Evolutionary conservation across 2,888 invertebrate genomes (phyloP), one percentile per base, ranked within the genome.

Genomic region (Diplazon laetatorius): DNA sequence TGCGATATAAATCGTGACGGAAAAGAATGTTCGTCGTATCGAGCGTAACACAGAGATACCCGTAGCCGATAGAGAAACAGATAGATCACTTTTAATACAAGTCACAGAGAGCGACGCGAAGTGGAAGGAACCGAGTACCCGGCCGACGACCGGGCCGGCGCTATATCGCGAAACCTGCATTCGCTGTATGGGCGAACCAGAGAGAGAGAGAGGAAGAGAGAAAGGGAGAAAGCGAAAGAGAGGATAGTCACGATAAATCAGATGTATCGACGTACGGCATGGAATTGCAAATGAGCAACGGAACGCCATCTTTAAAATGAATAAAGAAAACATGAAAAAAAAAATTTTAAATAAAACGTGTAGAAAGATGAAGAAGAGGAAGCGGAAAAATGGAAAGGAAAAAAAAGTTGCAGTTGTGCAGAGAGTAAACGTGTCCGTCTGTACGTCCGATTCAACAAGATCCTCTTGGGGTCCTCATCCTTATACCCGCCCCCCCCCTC

Each of bases 161-260:
- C n/a, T n/a, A n/a, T n/a, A n/a, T n/a, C n/a, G n/a, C n/a, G n/a
- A n/a, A n/a, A n/a, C n/a, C n/a, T n/a, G n/a, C n/a, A n/a, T n/a
- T n/a, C n/a, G n/a, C n/a, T n/a, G n/a, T n/a, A n/a, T n/a, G n/a
- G n/a, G n/a, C n/a, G n/a, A n/a, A n/a, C n/a, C n/a, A n/a, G n/a
- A n/a, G n/a, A n/a, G n/a, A n/a, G n/a, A n/a, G n/a, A n/a, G n/a
- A n/a, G n/a, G n/a, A n/a, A n/a, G n/a, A n/a, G n/a, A n/a, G n/a
- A n/a, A n/a, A n/a, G n/a, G n/a, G n/a, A n/a, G n/a, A n/a, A n/a
- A n/a, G 74, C 81, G 83, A 85, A 84, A 85, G 85, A 88, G 86
- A 88, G 87, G 87, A 87, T 87, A 87, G 88, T 87, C 85, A 88
- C 89, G 87, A 90, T 90, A 90, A 89, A 89, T 90, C 90, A 90